Conservation (phyloP, 2,888 invertebrate species). For the Drosophila monieri region DNA sequence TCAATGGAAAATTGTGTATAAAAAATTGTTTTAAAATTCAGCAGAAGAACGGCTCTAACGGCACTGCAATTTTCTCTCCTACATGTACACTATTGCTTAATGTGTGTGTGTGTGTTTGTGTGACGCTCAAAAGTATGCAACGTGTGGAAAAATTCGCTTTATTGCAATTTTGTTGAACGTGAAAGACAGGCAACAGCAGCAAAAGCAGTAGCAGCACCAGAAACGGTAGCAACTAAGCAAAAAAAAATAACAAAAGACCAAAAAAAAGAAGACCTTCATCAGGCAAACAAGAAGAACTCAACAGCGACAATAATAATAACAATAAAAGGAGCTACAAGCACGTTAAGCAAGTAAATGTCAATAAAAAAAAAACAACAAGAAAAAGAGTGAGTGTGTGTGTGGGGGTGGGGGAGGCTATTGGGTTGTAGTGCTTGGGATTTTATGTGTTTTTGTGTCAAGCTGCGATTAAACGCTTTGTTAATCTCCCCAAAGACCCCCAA, state of each 20-base stretch:
- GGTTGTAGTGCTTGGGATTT: constrained; percentile 12
- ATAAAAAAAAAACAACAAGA: constrained; percentile 47
- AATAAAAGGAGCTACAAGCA: constrained; percentile 44
- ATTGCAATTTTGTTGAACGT: constrained; percentile 66
- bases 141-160: constrained; percentile 70
- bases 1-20: constrained; percentile 46
- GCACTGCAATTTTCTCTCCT: constrained; percentile 59
- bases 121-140: constrained; percentile 70
- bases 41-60: constrained; percentile 61
- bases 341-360: constrained; percentile 75
- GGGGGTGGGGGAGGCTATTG: background rate
- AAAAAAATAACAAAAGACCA: background rate
- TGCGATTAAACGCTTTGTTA: constrained; percentile 74
- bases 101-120: constrained; percentile 40
- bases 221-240: constrained; percentile 1
- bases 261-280: constrained; percentile 12
- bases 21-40: constrained; percentile 76
- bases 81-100: constrained; percentile 18
- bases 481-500: constrained; percentile 59
- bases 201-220: constrained; percentile 14
- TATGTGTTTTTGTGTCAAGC: constrained; percentile 50
- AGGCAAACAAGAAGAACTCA: constrained; percentile 13
- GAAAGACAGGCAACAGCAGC: constrained; percentile 35
- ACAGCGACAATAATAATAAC: constrained; percentile 43
- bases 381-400: constrained; percentile 4